Evolutionary conservation across 2,888 invertebrate genomes (phyloP).

Genomic region (Tenthredo mesomela): DNA sequence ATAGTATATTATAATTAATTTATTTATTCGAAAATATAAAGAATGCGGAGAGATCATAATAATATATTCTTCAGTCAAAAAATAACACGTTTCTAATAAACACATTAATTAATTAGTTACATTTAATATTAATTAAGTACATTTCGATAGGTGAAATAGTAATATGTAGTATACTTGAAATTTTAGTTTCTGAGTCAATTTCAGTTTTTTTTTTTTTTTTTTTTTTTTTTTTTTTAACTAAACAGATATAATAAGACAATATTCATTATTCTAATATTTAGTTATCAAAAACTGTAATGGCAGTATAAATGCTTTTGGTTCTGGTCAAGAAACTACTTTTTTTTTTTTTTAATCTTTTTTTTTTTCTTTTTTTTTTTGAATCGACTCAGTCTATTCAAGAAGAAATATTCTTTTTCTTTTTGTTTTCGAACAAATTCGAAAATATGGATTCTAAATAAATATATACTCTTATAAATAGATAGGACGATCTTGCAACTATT

Average conservation of each 20-base stretch:
- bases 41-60: not conserved
- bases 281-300: constrained; percentile 47
- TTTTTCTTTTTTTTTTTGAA: not conserved
- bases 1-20: not conserved
- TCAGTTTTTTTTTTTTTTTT: not conserved
- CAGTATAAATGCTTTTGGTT: constrained; percentile 47
- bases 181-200: constrained; percentile 14
- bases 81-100: constrained; percentile 18
- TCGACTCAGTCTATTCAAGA: constrained; percentile 13
- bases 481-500: constrained; percentile 18
- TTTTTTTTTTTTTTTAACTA: not conserved
- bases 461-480: constrained; percentile 10
- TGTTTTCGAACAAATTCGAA: not conserved
- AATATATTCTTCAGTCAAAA: constrained; percentile 1
- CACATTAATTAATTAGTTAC: not conserved
- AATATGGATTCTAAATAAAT: constrained; percentile 25
- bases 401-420: not conserved
- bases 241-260: not conserved
- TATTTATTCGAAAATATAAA: not conserved
- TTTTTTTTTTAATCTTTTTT: not conserved
- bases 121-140: constrained; percentile 38
- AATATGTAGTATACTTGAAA: not conserved
- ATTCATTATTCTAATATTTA: constrained; percentile 5
- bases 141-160: not conserved
- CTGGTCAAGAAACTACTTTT: constrained; percentile 31